Evolutionary conservation across 2,888 invertebrate genomes (phyloP).

Genomic region (Tridacna gigas): DNA sequence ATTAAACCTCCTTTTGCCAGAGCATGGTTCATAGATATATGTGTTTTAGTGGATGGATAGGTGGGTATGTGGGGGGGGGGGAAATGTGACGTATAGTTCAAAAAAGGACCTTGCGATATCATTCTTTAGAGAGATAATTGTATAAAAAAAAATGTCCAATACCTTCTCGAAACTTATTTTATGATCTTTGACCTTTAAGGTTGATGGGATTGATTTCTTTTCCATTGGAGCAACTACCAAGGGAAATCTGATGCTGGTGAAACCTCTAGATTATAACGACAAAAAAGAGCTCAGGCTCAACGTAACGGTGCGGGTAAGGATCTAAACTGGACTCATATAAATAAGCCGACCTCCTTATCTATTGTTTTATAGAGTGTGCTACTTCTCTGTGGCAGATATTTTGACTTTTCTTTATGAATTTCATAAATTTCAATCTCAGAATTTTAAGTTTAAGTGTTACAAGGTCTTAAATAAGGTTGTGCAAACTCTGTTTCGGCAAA

Average conservation of each 20-base stretch:
- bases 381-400: not conserved
- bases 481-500: too few species aligned
- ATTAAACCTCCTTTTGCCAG: too few species aligned
- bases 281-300: constrained; percentile 11
- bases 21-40: too few species aligned
- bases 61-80: too few species aligned
- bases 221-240: constrained; percentile 10
- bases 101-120: too few species aligned
- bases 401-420: not conserved
- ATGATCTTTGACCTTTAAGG: constrained; percentile 25
- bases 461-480: too few species aligned
- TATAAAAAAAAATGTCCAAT: too few species aligned
- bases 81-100: too few species aligned
- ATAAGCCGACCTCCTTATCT: not conserved
- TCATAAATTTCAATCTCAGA: not conserved
- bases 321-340: not conserved
- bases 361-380: not conserved
- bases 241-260: constrained; percentile 28
- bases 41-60: too few species aligned
- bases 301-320: constrained; percentile 38
- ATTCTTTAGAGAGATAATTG: too few species aligned
- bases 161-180: too few species aligned
- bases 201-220: constrained; percentile 28
- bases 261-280: constrained; percentile 35
- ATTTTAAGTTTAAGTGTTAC: not conserved